Base-by-base conservation (phyloP, 2,888 invertebrate genomes). In the Chalcosyrphus nemorum region DNA sequence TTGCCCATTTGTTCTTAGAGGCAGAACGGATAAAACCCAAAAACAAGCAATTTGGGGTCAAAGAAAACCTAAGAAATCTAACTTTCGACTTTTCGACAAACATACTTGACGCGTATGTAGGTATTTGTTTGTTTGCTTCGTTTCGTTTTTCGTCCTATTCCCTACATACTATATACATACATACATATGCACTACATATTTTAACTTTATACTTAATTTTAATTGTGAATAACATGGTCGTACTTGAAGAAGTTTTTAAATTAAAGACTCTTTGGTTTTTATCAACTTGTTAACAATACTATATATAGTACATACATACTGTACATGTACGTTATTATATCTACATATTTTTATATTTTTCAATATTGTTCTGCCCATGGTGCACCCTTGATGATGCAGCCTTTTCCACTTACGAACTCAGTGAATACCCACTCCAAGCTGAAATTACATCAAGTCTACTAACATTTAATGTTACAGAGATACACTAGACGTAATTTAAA, bases 351-450 rank as follows among this genome's bases (percentile, higher is more conserved):
- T n/a, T n/a, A 43, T 52, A 43, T 52, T 68, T 47, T 57, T 15
- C 24, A 65, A 56, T 50, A 75, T 66, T 24, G 4, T 35, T 35
- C 54, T 65, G 9, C 61, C 45, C 63, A 52, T 41, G 61, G 45
- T 56, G 35, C 56, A 50, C 57, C 50, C 27, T 57, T 19, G 56
- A 56, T 9, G 7, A 15, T 57, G 61, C 56, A 72, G 57, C 57
- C 59, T 80, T 68, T 56, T 29, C 52, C 54, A 72, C 77, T 81
- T 57, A 45, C n/a, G 47, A 66, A 66, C 50, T 47, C 71, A 71
- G 29, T 54, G 35, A 59, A 77, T 32, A 41, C 4, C 65, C 59
- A 65, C 81, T 81, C 15, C 32, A 78, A 66, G 50, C 29, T 59
- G n/a, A 56, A 77, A 82, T 77, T 56, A 66, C 77, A 61, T 54